Evolutionary conservation across 2,888 invertebrate species (phyloP).

Genomic region (Syrista parreyssii): DNA sequence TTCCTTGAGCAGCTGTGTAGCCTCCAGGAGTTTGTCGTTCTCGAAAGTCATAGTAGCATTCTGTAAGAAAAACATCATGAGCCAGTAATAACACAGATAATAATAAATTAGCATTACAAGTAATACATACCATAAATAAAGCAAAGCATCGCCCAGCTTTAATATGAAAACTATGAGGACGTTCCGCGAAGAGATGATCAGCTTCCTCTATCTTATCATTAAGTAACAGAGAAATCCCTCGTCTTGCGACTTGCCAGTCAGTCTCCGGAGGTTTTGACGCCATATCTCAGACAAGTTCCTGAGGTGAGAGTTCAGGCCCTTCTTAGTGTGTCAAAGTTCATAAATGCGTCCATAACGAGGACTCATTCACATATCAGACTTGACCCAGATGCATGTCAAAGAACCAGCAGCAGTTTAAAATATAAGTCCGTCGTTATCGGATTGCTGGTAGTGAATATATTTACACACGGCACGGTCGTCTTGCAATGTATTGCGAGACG

Average conservation of each 20-base stretch:
- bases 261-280: slow-evolving; percentile 32
- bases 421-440: background rate
- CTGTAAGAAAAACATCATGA: slow-evolving; percentile 60
- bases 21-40: slow-evolving; percentile 73
- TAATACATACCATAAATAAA: slow-evolving; percentile 65
- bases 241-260: slow-evolving; percentile 64
- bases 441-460: background rate
- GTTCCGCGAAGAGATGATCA: slow-evolving; percentile 62
- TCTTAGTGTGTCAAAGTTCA: background rate
- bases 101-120: background rate
- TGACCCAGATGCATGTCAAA: background rate
- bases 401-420: background rate
- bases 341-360: background rate
- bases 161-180: slow-evolving; percentile 66
- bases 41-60: slow-evolving; percentile 79
- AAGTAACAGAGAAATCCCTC: slow-evolving; percentile 65
- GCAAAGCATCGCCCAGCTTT: slow-evolving; percentile 67
- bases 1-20: slow-evolving; percentile 70
- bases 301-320: background rate
- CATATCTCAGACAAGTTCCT: slow-evolving; percentile 15
- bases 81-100: background rate
- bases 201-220: slow-evolving; percentile 67
- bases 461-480: background rate
- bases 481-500: background rate
- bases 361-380: background rate